Evolutionary conservation across 92 coral and sea anemone genomes (phyloP), one percentile per base, ranked within the genome.

Genomic region (Parazoanthus darwini): DNA sequence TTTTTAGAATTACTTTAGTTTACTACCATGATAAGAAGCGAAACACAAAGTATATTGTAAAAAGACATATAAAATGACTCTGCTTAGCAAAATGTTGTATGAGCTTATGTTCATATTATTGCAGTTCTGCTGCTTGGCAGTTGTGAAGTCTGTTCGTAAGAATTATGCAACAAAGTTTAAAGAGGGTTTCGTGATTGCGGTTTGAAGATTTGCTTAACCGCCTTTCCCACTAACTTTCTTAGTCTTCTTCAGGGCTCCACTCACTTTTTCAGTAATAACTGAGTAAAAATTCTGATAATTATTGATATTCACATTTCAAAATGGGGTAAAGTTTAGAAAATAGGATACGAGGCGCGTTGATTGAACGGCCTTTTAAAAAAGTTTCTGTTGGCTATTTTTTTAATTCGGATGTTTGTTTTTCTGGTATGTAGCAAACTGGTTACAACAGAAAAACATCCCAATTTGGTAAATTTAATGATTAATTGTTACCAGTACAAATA

Each of bases 341-440:
- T 20, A 63, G 25, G 70, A 18, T 20, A 5, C 70, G 15, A 23
- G 8, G 8, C 51, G 11, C 0, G 4, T 9, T 18, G 26, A 63
- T 63, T 20, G 4, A 63, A 22, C 22, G 7, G 26, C 70, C 70
- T 23, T 20, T 63, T 54, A 63, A 63, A 22, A 5, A 0, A 9
- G 70, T 20, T 63, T 63, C 70, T 54, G 26, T 13, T 63, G 70
- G 70, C 25, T 23, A 63, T 18, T 63, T 63, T 63, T 20, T 5
- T 16, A 37, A 6, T 76, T 48, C 51, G 7, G 78, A 36, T 74
- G 22, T 37, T 76, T 76, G 46, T 23, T 76, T 76, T 76, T 76
- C 39, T 50, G 16, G 79, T 20, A 38, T 44, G 48, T 76, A 76
- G 54, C 78, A 76, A 74, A 76, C 54, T 76, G 79, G 79, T 22